Evolutionary conservation across 2,113 vertebrate species (phyloP), one percentile per base, ranked within the genome.

Genomic region (Rhegmatorhina hoffmannsi): DNA sequence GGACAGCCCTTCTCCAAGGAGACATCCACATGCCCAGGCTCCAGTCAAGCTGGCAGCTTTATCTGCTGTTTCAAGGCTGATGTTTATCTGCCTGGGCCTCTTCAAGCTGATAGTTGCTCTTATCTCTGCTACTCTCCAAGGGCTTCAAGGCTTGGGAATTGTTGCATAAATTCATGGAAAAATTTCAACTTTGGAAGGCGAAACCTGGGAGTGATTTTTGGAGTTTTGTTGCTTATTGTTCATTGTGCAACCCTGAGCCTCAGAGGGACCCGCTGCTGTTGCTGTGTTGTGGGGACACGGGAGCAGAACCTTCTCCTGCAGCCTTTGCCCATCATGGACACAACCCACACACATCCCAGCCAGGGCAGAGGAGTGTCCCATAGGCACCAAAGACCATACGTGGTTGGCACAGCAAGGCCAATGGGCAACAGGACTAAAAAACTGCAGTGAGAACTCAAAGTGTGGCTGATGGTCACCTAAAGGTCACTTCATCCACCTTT

Each of bases 81-180:
- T 92, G 56, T 47, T 90, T 92, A 83, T 95, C 94, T 62, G n/a
- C 7, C 19, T 20, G 36, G 94, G 94, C 59, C 74, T 84, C 93
- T 90, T 92, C 82, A 76, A 70, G 82, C 29, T 84, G 92, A 70
- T 82, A 80, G 85, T 5, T 72, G 50, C 76, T 96, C 83, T 93
- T 97, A 90, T 94, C 93, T 84, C 82, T 20, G 52, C 78, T 75
- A 56, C 68, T 90, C 58, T 49, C 34, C 1, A 7, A 84, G 69
- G 20, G 46, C 46, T 66, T n/a, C 0, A 0, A 60, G 40, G 16
- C 73, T 50, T 47, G 34, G 38, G 29, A 55, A 21, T 60, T 74
- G 59, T n/a, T 56, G 56, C 60, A 77, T 13, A 68, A 82, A 40
- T 8, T 25, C 31, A 44, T 36, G 79, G 75, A n/a, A 91, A 76